Percentiles rank a stretch among this genome's conserved stretches.
Evolutionary conservation across 2,113 vertebrate genomes (phyloP).

Genomic region (Platichthys stellatus): DNA sequence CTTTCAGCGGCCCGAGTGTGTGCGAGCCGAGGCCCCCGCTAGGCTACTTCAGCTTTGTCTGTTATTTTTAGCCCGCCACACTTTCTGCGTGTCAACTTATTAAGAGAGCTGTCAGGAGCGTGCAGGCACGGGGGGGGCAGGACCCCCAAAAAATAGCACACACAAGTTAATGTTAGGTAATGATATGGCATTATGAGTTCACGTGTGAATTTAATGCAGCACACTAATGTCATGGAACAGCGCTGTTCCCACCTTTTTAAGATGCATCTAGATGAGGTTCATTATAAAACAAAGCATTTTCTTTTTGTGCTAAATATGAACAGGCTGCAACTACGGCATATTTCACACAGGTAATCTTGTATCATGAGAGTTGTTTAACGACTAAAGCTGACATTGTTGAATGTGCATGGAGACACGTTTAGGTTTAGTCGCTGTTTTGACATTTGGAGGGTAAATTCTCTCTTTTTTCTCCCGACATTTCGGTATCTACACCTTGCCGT

Average conservation of each 20-base stretch:
- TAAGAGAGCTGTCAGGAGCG: constrained; percentile 14
- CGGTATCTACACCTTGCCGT: too few species aligned
- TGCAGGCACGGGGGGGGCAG: background rate
- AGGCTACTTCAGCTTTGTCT: constrained; percentile 2
- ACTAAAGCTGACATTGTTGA: too few species aligned
- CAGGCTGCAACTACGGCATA: too few species aligned
- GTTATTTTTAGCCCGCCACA: constrained; percentile 41
- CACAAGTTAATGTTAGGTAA: constrained; percentile 8
- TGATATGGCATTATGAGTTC: constrained; percentile 4
- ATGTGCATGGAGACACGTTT: too few species aligned
- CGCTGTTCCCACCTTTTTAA: background rate
- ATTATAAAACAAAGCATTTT: background rate
- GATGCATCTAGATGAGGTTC: background rate
- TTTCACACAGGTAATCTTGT: too few species aligned
- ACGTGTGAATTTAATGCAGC: background rate
- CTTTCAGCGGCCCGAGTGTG: constrained; percentile 3
- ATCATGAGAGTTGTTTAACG: too few species aligned
- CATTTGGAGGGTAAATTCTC: too few species aligned
- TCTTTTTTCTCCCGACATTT: too few species aligned
- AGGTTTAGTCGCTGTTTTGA: too few species aligned
- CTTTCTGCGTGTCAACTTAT: constrained; percentile 8
- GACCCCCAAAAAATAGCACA: background rate
- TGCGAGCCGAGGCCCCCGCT: background rate
- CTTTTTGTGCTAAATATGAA: too few species aligned
- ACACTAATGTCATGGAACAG: background rate